Percentiles rank a stretch among this genome's conserved stretches.
These are phyloP conservation scores for Amphipoea oculea DNA, from an alignment of 2,888 invertebrate species.

Conservation along the genomic window DNA sequence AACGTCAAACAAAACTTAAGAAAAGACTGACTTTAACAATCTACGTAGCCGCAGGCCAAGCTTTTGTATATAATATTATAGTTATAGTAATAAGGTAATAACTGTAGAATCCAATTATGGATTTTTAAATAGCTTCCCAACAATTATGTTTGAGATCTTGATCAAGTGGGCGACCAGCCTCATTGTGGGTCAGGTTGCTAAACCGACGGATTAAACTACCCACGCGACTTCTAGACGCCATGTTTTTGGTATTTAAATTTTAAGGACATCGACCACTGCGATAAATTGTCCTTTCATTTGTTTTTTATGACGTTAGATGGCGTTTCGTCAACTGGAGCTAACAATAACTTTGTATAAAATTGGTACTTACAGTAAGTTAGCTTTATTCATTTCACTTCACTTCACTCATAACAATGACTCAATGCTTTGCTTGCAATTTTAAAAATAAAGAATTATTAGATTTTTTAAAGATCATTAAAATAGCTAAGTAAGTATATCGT, in stretches of 20 bases:
- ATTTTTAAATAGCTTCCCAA: slow-evolving; percentile 40
- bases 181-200: slow-evolving; percentile 43
- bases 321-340: background rate
- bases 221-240: slow-evolving; percentile 27
- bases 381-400: too few relatives aligned
- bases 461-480: too few relatives aligned
- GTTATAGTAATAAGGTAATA: slow-evolving; percentile 21
- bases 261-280: slow-evolving; percentile 34
- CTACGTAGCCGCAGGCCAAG: background rate
- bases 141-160: slow-evolving; percentile 50
- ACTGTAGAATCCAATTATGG: slow-evolving; percentile 40
- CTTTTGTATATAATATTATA: slow-evolving; percentile 1
- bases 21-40: background rate
- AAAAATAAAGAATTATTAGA: background rate
- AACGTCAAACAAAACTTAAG: background rate
- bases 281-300: background rate
- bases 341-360: background rate
- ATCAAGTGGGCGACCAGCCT: slow-evolving; percentile 47
- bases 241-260: slow-evolving; percentile 22
- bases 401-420: background rate
- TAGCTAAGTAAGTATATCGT: too few relatives aligned
- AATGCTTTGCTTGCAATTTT: background rate
- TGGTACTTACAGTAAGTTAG: background rate
- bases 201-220: slow-evolving; percentile 40
- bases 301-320: slow-evolving; percentile 3